These are phyloP conservation scores for Sitobion miscanthi DNA, from an alignment of 1,140 invertebrate genomes.

Conservation along the genomic window DNA sequence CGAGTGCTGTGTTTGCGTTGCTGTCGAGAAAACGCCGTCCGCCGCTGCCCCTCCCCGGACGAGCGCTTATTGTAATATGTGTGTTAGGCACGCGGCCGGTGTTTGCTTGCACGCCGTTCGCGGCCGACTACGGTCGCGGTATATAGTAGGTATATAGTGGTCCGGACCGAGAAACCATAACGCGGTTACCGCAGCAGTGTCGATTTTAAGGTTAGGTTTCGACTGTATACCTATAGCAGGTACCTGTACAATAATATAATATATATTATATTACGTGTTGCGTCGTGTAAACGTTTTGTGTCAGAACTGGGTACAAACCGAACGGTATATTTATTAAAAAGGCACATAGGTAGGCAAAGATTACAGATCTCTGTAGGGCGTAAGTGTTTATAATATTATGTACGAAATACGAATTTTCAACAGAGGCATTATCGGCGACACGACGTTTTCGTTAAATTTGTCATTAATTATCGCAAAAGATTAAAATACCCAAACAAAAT, in stretches of 20 bases:
- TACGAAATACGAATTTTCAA: too few relatives aligned
- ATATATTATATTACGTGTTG: not conserved
- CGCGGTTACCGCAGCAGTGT: not conserved
- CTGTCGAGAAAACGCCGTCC: not conserved
- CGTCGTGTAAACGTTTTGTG: not conserved
- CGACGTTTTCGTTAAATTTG: too few relatives aligned
- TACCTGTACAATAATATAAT: not conserved
- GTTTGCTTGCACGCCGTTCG: not conserved
- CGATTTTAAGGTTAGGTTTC: not conserved
- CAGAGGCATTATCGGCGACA: too few relatives aligned
- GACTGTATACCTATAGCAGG: not conserved
- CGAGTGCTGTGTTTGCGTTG: slow-evolving; percentile 31
- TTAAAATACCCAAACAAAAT: not conserved
- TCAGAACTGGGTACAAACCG: not conserved
- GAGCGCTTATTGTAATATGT: not conserved
- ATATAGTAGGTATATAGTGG: too few relatives aligned
- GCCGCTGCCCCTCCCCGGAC: not conserved
- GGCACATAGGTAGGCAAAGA: too few relatives aligned
- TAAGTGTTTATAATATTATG: too few relatives aligned
- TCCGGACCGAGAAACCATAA: not conserved
- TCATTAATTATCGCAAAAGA: too few relatives aligned
- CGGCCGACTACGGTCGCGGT: not conserved
- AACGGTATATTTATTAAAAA: not conserved
- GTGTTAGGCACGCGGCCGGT: not conserved
- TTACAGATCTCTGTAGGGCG: too few relatives aligned